Evolutionary conservation across 2,797 vertebrate species (phyloP).

Genomic region (Characodon lateralis): DNA sequence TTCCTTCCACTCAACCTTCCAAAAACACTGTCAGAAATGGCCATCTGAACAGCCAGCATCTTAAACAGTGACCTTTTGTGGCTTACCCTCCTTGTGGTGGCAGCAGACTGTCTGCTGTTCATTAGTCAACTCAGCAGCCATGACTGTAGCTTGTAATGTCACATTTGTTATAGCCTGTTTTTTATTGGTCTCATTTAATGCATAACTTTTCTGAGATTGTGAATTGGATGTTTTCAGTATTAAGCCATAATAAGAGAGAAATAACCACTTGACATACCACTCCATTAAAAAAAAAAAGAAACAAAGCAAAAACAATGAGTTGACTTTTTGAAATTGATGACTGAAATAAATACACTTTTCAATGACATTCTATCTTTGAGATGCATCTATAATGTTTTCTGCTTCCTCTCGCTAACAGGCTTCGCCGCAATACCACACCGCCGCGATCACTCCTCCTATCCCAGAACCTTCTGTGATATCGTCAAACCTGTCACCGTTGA

Average conservation of each 20-base stretch:
- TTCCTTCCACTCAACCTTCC: too few species aligned
- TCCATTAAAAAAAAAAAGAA: not conserved
- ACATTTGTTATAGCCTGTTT: too few species aligned
- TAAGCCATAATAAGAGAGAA: too few species aligned
- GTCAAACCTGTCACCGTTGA: conserved; percentile 38
- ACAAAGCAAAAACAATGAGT: not conserved
- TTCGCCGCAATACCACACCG: conserved; percentile 61
- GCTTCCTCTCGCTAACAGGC: conserved; percentile 68
- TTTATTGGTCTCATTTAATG: too few species aligned
- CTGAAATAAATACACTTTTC: not conserved
- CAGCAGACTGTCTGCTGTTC: too few species aligned
- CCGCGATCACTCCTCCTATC: conserved; percentile 49
- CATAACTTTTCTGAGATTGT: not conserved
- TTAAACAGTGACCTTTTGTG: too few species aligned
- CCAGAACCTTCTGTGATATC: conserved; percentile 67
- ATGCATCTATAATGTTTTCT: conserved; percentile 43
- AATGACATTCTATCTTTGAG: not conserved
- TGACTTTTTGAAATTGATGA: not conserved
- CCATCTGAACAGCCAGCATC: too few species aligned
- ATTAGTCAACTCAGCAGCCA: too few species aligned
- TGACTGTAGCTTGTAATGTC: too few species aligned
- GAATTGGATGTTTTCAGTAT: not conserved
- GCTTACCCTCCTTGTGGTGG: too few species aligned
- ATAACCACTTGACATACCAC: not conserved
- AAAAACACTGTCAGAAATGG: too few species aligned